Percentiles rank a stretch among this genome's conserved stretches.
Conservation (phyloP, 2,113 vertebrate species). For the Halichoeres trimaculatus region DNA sequence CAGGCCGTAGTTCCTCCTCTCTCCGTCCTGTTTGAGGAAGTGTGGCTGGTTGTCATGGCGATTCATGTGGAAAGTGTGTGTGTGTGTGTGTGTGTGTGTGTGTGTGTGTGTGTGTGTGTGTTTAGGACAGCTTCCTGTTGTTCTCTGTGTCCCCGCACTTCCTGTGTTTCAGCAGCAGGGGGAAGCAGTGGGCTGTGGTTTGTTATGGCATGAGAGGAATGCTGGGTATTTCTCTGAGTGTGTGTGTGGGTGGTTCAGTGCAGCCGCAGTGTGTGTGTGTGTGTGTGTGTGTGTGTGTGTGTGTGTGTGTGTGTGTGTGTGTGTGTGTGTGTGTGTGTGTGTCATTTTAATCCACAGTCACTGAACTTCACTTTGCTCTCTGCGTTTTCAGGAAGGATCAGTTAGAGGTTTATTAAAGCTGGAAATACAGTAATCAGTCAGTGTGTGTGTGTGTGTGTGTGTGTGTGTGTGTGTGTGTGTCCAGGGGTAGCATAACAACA, state of each 20-base stretch:
- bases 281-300: background rate
- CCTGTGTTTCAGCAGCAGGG: constrained; percentile 1
- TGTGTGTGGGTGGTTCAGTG: background rate
- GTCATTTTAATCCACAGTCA: background rate
- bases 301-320: constrained; percentile 12
- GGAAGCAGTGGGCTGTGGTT: constrained; percentile 34
- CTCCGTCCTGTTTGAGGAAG: background rate
- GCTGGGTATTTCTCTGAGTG: constrained; percentile 38
- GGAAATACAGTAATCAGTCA: too few relatives aligned
- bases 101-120: constrained; percentile 22
- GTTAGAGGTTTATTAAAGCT: background rate
- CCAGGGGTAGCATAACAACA: too few relatives aligned
- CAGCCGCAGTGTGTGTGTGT: background rate
- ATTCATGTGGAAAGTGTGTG: constrained; percentile 5
- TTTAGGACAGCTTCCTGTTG: background rate
- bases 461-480: too few relatives aligned
- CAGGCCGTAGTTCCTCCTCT: too few relatives aligned
- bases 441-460: too few relatives aligned
- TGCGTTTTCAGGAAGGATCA: too few relatives aligned
- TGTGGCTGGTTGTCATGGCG: background rate
- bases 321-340: background rate
- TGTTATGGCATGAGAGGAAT: constrained; percentile 15
- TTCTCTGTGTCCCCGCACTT: background rate
- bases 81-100: constrained; percentile 21
- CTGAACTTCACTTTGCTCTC: background rate